Percentiles rank a stretch among this genome's conserved stretches.
These are phyloP conservation scores for Anguilla japonica DNA, from an alignment of 2,113 vertebrate species.

Conservation along the genomic window DNA sequence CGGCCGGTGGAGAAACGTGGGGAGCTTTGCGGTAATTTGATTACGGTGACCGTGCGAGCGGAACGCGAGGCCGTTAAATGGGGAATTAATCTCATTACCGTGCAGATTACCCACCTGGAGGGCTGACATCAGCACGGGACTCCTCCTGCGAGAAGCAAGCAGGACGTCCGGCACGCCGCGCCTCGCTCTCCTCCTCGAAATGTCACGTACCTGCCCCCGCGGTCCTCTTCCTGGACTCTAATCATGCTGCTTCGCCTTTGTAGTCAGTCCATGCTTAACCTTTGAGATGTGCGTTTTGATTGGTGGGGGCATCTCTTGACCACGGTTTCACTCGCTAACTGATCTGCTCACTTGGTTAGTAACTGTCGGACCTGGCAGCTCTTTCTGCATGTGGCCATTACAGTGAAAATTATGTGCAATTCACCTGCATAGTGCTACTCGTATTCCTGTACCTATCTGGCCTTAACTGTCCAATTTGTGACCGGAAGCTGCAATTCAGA, in stretches of 20 bases:
- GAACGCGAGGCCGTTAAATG: constrained; percentile 3
- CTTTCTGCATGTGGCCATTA: not conserved
- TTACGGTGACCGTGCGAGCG: not conserved
- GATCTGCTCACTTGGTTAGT: not conserved
- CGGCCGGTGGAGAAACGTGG: not conserved
- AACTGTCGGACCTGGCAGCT: not conserved
- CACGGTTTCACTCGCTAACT: not conserved
- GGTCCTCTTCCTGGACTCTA: not conserved
- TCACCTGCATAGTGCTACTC: no score
- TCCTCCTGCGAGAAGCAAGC: not conserved
- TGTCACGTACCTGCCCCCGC: not conserved
- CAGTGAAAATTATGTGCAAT: not conserved
- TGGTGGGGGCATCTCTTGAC: not conserved
- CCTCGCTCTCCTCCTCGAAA: not conserved
- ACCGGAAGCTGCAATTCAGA: no score
- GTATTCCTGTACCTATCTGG: no score
- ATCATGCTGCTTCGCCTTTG: not conserved
- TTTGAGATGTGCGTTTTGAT: not conserved
- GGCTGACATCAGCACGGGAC: not conserved
- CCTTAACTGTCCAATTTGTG: no score
- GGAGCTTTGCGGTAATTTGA: not conserved
- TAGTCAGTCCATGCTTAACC: not conserved
- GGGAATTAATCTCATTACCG: not conserved
- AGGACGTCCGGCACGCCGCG: not conserved
- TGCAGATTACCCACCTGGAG: not conserved